phyloP scores from a whole-genome alignment of 30 jellyfish, hydroid and myxozoan species.

The Cassiopea xamachana region DNA sequence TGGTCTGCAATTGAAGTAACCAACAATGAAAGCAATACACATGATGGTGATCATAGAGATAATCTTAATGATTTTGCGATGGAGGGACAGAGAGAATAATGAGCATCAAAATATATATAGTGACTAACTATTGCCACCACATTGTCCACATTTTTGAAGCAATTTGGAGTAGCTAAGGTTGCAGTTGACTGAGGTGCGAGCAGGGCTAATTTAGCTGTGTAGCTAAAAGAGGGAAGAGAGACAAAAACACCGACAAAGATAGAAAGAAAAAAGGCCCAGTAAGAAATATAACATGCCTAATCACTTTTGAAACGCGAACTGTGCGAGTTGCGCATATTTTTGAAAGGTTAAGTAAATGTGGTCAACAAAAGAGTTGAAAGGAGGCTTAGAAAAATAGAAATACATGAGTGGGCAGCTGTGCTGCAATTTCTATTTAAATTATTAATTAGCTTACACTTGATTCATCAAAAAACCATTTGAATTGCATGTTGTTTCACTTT shows the following conservation, averaged over 20 bases:
- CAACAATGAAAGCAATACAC: background rate
- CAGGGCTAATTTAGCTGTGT: too few relatives aligned
- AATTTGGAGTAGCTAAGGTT: too few relatives aligned
- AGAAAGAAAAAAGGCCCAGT: background rate
- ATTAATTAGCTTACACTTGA: conserved; percentile 50
- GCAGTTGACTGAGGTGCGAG: too few relatives aligned
- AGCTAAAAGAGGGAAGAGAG: too few relatives aligned
- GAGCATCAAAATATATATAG: too few relatives aligned
- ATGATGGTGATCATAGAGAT: background rate
- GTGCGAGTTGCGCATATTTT: background rate
- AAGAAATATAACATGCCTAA: background rate
- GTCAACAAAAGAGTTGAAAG: conserved; percentile 47
- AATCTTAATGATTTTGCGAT: too few relatives aligned
- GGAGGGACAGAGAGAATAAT: too few relatives aligned
- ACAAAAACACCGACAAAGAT: background rate
- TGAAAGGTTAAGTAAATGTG: conserved; percentile 45
- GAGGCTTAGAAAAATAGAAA: conserved; percentile 21
- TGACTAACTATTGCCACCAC: too few relatives aligned
- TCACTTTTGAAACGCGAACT: conserved; percentile 19
- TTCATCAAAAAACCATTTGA: conserved; percentile 66
- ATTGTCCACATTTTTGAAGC: too few relatives aligned
- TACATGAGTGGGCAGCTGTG: conserved; percentile 42
- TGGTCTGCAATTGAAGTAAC: background rate
- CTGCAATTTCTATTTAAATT: conserved; percentile 14
- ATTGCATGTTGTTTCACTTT: conserved; percentile 52